Evolutionary conservation across 92 coral and sea anemone species (phyloP), one percentile per base, ranked within the genome.

Genomic region (Diadumene lineata): DNA sequence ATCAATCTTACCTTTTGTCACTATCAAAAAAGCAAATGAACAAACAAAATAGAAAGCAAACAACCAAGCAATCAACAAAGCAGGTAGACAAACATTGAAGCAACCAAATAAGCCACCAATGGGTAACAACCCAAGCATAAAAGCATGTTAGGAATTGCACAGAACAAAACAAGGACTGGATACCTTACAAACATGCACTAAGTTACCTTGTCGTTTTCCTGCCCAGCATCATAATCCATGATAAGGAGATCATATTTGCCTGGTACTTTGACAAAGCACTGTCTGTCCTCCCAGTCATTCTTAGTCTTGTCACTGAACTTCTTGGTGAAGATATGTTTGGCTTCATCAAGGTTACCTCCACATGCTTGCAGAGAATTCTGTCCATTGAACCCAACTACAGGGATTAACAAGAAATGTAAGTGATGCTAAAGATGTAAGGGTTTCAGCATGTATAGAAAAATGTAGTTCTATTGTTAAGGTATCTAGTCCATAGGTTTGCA

Each of bases 141-240:
- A 24, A 24, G 64, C 64, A 58, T 4, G 64, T 31, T 22, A 24
- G 64, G 30, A 58, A 24, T n/a, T n/a, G 64, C 64, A 58, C 6
- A 31, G 30, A 58, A 24, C 30, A 28, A 58, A 58, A 31, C 29
- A 58, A 58, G 60, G n/a, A n/a, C n/a, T n/a, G n/a, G n/a, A n/a
- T n/a, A n/a, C n/a, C n/a, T n/a, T n/a, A n/a, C n/a, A n/a, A n/a
- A n/a, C n/a, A n/a, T n/a, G n/a, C n/a, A n/a, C n/a, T 53, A 17
- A 62, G 92, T 97, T 2, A 88, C 87, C 50, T 79, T 81, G 58
- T 91, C 92, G 25, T 85, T 87, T 22, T 91, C 92, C 55, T 81
- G 91, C n/a, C 80, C 84, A 8, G 94, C 94, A 76, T 93, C 89
- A 84, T 94, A 94, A 80, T 94, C 98, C 92, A 94, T 92, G 48